Evolutionary conservation across 2,113 vertebrate genomes (phyloP), one percentile per base, ranked within the genome.

Genomic region (Sinocyclocheilus maitianheensis): DNA sequence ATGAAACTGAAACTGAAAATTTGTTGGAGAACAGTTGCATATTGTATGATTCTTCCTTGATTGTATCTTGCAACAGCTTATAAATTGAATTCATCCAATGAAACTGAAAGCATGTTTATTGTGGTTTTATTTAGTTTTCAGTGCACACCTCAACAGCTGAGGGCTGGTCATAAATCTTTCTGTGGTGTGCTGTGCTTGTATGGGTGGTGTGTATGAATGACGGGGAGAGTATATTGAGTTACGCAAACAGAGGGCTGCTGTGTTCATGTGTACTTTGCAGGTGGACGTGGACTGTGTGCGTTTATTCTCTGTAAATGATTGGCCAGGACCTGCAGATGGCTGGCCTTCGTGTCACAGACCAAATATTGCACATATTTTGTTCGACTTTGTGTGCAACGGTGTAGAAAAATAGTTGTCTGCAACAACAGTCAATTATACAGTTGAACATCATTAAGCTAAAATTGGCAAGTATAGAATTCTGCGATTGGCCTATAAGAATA

Each of bases 241-340:
- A 80, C 63, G 3, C 62, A 48, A 51, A 81, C 13, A 65, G 37
- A 76, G 40, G 22, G 48, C n/a, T 67, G 79, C 22, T 30, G n/a
- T 8, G 10, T 20, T 67, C 14, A 46, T 81, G 62, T 81, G 43
- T 81, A 12, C 79, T 81, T 67, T 81, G 62, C 62, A 65, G n/a
- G 40, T 81, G 78, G 13, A 81, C n/a, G 40, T 18, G 79, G 67
- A 55, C 22, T 58, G 37, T 81, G 81, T 76, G 37, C 72, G 81
- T 92, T 88, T 90, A 81, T 91, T 91, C 84, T 88, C 81, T 84
- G 89, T 91, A 85, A 94, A 94, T 91, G 76, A 94, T 93, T 94
- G 89, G 87, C 90, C 75, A 24, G 40, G 24, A 60, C 53, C 37
- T 18, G 20, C 43, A 24, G 46, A 77, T 87, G 65, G 58, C 84